Evolutionary conservation across 2,113 vertebrate species (phyloP).

Genomic region (Thalassoma bifasciatum): DNA sequence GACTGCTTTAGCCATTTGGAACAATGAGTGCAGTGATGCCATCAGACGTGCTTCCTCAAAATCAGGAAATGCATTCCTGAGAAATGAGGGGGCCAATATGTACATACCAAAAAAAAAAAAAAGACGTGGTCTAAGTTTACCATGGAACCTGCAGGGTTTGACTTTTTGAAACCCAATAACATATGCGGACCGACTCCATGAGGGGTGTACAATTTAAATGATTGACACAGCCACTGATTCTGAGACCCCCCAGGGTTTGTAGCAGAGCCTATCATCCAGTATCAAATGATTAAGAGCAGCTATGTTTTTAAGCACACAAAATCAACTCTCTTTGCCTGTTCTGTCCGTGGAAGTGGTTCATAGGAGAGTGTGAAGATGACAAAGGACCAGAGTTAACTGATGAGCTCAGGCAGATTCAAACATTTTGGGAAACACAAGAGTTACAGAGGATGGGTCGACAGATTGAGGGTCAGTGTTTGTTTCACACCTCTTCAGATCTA

Average conservation of each 20-base stretch:
- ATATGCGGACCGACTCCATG: constrained; percentile 10
- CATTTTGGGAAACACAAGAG: constrained; percentile 3
- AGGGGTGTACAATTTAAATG: constrained; percentile 30
- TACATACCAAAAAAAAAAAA: constrained; percentile 11
- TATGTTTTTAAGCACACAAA: not conserved
- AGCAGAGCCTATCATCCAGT: constrained; percentile 22
- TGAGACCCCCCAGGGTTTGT: constrained; percentile 11
- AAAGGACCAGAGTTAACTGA: not conserved
- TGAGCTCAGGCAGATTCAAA: constrained; percentile 15
- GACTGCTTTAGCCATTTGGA: constrained; percentile 32
- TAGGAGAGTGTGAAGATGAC: constrained; percentile 10
- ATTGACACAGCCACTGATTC: constrained; percentile 33
- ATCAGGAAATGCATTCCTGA: constrained; percentile 44
- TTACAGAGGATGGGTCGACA: constrained; percentile 32
- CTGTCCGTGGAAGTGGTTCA: not conserved
- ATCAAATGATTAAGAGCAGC: constrained; percentile 15
- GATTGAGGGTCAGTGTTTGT: constrained; percentile 55
- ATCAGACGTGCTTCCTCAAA: constrained; percentile 36
- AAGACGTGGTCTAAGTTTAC: constrained; percentile 51
- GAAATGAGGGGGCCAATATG: constrained; percentile 31
- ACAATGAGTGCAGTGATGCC: constrained; percentile 64
- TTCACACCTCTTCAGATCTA: constrained; percentile 37
- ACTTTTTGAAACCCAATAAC: constrained; percentile 41
- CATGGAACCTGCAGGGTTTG: constrained; percentile 27
- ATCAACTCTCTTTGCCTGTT: no score